Conservation (phyloP, 2,888 invertebrate species). For the Andrena minutula region DNA sequence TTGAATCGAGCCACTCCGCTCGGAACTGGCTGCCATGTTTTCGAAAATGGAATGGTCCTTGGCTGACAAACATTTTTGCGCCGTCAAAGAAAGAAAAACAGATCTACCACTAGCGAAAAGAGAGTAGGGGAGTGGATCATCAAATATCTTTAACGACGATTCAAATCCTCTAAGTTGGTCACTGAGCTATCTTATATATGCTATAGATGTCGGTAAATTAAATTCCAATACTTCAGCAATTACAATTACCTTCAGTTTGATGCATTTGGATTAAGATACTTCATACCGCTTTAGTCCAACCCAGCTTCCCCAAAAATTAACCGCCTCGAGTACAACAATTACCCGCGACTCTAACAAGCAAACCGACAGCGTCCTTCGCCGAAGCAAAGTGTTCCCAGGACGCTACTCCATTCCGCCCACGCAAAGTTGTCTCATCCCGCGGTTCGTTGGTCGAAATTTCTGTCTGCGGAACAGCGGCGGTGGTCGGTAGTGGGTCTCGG, state of each 20-base stretch:
- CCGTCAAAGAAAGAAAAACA: background rate
- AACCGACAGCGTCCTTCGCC: constrained; percentile 26
- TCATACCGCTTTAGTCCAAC: too few relatives aligned
- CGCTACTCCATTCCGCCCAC: constrained; percentile 63
- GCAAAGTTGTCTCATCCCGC: constrained; percentile 49
- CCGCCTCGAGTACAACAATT: constrained; percentile 6
- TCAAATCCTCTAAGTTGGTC: background rate
- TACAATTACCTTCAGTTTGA: too few relatives aligned
- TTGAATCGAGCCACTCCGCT: constrained; percentile 60
- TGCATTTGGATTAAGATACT: too few relatives aligned
- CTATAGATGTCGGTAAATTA: too few relatives aligned
- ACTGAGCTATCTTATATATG: too few relatives aligned
- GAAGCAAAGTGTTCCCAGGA: constrained; percentile 44
- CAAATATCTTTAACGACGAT: background rate
- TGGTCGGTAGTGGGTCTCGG: constrained; percentile 73
- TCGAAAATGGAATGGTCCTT: constrained; percentile 73
- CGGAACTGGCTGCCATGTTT: constrained; percentile 75
- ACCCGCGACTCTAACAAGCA: constrained; percentile 19
- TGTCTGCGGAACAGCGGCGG: constrained; percentile 20
- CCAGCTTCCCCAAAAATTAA: background rate
- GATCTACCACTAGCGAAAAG: background rate
- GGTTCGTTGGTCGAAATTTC: constrained; percentile 46
- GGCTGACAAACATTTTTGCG: constrained; percentile 30
- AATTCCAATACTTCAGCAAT: too few relatives aligned
- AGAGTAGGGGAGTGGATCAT: too few relatives aligned